Evolutionary conservation across 2,888 invertebrate species (phyloP).

Genomic region (Ormyrus rosae): DNA sequence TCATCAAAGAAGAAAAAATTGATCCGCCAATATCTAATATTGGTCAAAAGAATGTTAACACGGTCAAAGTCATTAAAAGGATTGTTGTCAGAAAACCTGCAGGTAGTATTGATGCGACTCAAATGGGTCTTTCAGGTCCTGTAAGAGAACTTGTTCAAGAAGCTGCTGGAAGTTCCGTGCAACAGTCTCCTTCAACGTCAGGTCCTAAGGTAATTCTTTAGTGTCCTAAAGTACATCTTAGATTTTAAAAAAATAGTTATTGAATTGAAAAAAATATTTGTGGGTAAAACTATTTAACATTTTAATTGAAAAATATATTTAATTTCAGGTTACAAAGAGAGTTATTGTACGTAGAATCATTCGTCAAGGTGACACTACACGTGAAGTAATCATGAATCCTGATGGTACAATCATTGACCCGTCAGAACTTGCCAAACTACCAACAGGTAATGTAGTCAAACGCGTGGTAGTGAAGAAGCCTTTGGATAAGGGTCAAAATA

Average conservation of each 20-base stretch:
- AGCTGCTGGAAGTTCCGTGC: conserved; percentile 10
- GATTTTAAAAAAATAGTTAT: no score
- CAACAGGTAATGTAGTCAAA: conserved; percentile 73
- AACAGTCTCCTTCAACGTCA: conserved; percentile 31
- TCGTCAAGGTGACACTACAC: conserved; percentile 72
- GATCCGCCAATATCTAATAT: conserved; percentile 47
- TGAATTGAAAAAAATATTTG: no score
- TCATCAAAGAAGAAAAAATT: conserved; percentile 63
- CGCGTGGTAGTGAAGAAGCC: conserved; percentile 73
- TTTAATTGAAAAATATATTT: neutral
- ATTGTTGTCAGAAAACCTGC: conserved; percentile 71
- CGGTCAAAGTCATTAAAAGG: conserved; percentile 73
- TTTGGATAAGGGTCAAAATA: conserved; percentile 65
- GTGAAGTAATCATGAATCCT: conserved; percentile 74
- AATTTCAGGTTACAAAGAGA: conserved; percentile 64
- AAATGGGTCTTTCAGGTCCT: conserved; percentile 57
- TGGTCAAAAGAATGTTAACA: conserved; percentile 65
- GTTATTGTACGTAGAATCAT: conserved; percentile 74
- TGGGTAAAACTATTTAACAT: no score
- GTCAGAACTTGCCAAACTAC: conserved; percentile 72
- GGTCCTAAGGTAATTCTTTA: conserved; percentile 44
- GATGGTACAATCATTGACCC: conserved; percentile 74
- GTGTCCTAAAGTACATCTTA: neutral
- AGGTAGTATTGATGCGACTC: conserved; percentile 50
- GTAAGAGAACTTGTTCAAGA: conserved; percentile 45